These are phyloP conservation scores for Morone chrysops DNA, from an alignment of 2,113 vertebrate genomes.

Conservation along the genomic window DNA sequence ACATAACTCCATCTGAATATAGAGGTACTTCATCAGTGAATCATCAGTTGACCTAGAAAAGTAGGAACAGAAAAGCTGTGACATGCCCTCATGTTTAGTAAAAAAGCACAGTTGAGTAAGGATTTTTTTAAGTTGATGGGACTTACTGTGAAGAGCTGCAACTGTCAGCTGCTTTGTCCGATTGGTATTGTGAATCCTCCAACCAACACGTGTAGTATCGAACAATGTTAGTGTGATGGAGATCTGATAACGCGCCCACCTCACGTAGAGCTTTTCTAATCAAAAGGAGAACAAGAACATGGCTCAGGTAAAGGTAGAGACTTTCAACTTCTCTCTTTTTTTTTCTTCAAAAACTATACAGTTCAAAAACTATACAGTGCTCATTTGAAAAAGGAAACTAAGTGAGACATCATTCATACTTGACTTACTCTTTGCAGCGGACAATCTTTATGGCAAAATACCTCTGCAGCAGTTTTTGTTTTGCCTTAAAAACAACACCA, in stretches of 20 bases:
- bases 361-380: neutral
- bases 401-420: neutral
- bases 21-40: slow-evolving; percentile 61
- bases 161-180: slow-evolving; percentile 44
- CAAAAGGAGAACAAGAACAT: neutral
- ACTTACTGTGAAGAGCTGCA: slow-evolving; percentile 76
- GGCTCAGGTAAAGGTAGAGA: fast-evolving
- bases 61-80: neutral
- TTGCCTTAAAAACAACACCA: slow-evolving; percentile 81
- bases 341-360: too few species aligned
- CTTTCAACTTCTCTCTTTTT: too few species aligned
- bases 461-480: slow-evolving; percentile 40
- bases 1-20: slow-evolving; percentile 87
- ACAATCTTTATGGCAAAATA: slow-evolving; percentile 83
- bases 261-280: slow-evolving; percentile 80
- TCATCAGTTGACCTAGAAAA: slow-evolving; percentile 63
- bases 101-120: neutral
- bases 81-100: neutral
- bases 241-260: slow-evolving; percentile 64
- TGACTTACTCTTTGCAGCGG: slow-evolving; percentile 70
- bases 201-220: slow-evolving; percentile 80
- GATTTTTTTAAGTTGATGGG: neutral
- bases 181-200: slow-evolving; percentile 64
- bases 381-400: neutral
- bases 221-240: slow-evolving; percentile 81